Percentiles rank a stretch among this genome's conserved stretches.
phyloP scores from a whole-genome alignment of 2,113 vertebrate species.

The Nibea coibor region DNA sequence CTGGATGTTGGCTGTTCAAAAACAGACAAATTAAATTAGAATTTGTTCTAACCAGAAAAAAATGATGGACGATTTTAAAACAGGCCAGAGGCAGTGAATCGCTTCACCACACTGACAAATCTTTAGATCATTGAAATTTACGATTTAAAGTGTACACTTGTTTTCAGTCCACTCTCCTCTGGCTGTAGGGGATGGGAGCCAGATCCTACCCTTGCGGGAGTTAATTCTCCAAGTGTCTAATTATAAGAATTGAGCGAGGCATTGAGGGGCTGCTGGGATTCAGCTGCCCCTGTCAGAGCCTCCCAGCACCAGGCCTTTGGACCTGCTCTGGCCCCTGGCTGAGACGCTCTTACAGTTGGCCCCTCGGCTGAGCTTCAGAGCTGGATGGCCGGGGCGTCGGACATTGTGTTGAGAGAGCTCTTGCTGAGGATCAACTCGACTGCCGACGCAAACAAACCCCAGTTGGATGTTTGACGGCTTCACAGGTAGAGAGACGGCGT shows the following conservation, averaged over 20 bases:
- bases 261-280: slow-evolving; percentile 56
- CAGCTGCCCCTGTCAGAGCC: slow-evolving; percentile 61
- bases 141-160: neutral
- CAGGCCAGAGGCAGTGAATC: too few species aligned
- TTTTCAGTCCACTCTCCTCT: neutral
- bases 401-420: slow-evolving; percentile 60
- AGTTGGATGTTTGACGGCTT: slow-evolving; percentile 64
- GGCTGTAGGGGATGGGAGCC: slow-evolving; percentile 22
- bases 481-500: slow-evolving; percentile 60
- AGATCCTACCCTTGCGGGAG: slow-evolving; percentile 38
- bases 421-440: slow-evolving; percentile 51
- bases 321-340: slow-evolving; percentile 42
- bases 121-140: neutral
- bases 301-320: slow-evolving; percentile 59
- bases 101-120: neutral
- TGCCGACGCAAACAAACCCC: slow-evolving; percentile 61
- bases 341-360: slow-evolving; percentile 42
- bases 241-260: slow-evolving; percentile 72
- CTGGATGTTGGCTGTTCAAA: too few species aligned
- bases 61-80: too few species aligned
- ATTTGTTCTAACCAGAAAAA: too few species aligned
- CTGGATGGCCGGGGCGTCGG: slow-evolving; percentile 40
- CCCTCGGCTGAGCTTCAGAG: slow-evolving; percentile 45
- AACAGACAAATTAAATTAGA: too few species aligned
- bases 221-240: slow-evolving; percentile 66